These are phyloP conservation scores for Tautogolabrus adspersus DNA, from an alignment of 2,113 vertebrate species.

Conservation along the genomic window DNA sequence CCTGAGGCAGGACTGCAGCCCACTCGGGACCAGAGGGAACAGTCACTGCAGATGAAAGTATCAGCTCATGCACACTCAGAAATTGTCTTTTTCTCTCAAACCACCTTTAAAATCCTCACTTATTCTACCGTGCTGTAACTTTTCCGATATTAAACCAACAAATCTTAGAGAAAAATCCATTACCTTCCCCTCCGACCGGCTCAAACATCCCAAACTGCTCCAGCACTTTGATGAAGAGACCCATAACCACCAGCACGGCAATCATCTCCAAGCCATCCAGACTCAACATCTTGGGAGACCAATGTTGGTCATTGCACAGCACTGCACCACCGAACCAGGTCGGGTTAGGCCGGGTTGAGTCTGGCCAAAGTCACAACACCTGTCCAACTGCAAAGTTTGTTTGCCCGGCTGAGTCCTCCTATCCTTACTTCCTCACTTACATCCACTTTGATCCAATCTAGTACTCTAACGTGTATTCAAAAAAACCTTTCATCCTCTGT, in stretches of 20 bases:
- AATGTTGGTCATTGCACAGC: slow-evolving; percentile 69
- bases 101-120: background rate
- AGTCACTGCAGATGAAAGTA: slow-evolving; percentile 33
- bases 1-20: slow-evolving; percentile 52
- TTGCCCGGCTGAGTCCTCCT: slow-evolving; percentile 12
- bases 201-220: slow-evolving; percentile 99
- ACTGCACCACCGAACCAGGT: slow-evolving; percentile 26
- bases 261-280: slow-evolving; percentile 98
- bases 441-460: slow-evolving; percentile 22
- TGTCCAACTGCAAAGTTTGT: slow-evolving; percentile 15
- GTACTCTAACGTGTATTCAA: background rate
- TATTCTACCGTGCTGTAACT: background rate
- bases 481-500: slow-evolving; percentile 12
- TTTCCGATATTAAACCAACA: slow-evolving; percentile 14
- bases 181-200: slow-evolving; percentile 95
- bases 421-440: slow-evolving; percentile 11
- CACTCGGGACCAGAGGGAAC: slow-evolving; percentile 48
- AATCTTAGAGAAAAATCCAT: slow-evolving; percentile 31
- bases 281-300: slow-evolving; percentile 86
- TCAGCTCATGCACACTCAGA: slow-evolving; percentile 10
- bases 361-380: slow-evolving; percentile 23
- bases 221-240: slow-evolving; percentile 96
- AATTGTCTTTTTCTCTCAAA: background rate
- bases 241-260: slow-evolving; percentile 95
- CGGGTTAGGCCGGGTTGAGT: slow-evolving; percentile 8